Base-by-base conservation (phyloP, 1,140 invertebrate species). In the Spodoptera frugiperda region DNA sequence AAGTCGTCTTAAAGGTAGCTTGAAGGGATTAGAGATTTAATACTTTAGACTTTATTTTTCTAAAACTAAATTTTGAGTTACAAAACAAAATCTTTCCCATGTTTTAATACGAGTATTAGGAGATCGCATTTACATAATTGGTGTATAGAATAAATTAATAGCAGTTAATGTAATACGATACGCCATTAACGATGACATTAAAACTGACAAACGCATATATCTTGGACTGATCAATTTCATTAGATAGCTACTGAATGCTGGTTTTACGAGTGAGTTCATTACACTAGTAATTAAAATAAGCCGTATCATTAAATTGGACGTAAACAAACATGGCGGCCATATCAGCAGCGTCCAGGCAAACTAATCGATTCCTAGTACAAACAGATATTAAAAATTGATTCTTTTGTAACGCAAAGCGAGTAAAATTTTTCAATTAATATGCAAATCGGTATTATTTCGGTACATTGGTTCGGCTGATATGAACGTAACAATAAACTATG, bases 341-440 rank as follows among this genome's bases (percentile, higher is more conserved):
- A 55, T 72, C 51, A 54, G 33, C 53, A 8, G 15, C 48, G 46
- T 54, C 14, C 55, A 61, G 30, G 76, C 73, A 76, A 84, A 84
- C 82, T 80, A 83, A 83, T 83, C 78, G 77, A 65, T 75, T 68
- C 30, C 67, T 74, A 55, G 71, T 49, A 74, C 71, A 80, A 79
- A 84, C 77, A 78, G 54, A 78, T 76, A 77, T 81, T 76, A 75
- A 81, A 82, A 71, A 68, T 77, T 77, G 70, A 67, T 80, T 81
- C 73, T 82, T 85, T 79, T 81, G 59, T 54, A 81, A 80, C 72
- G 79, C 78, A 75, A 80, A 83, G 76, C 44, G 67, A 51, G 59
- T 79, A 67, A 71, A 61, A 82, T 84, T 84, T 86, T 86, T 83
- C 85, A 86, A 87, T 89, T 86, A 86, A 84, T 78, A 86, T 89